phyloP scores from a whole-genome alignment of 1,140 invertebrate genomes.

The Artemia franciscana region DNA sequence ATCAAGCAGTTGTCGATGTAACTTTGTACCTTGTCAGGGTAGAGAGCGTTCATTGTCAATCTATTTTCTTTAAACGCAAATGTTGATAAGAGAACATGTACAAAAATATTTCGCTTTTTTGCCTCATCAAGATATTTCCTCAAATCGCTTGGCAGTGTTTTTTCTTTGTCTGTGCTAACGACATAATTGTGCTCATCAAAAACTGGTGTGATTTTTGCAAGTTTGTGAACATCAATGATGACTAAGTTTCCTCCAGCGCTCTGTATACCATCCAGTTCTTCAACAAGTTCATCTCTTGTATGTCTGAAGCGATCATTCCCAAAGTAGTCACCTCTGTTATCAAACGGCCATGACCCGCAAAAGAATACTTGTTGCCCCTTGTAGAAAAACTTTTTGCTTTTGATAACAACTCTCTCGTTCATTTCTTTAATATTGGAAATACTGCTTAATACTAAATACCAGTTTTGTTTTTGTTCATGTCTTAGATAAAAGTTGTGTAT shows the following conservation, averaged over 20 bases:
- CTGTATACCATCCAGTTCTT: not conserved
- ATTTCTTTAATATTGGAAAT: too few species aligned
- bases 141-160: slow-evolving; percentile 12
- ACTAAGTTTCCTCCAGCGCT: not conserved
- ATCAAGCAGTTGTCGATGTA: slow-evolving; percentile 10
- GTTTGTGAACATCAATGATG: not conserved
- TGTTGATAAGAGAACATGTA: slow-evolving; percentile 21
- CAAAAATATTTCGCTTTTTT: slow-evolving; percentile 17
- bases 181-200: slow-evolving; percentile 13
- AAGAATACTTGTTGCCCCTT: not conserved
- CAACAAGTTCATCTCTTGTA: not conserved
- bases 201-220: slow-evolving; percentile 16
- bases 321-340: not conserved
- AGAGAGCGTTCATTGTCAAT: not conserved
- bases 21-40: not conserved
- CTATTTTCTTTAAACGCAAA: slow-evolving; percentile 17
- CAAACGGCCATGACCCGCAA: not conserved
- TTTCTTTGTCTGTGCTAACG: slow-evolving; percentile 8
- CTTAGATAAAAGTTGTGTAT: too few species aligned
- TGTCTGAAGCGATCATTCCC: not conserved
- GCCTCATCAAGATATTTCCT: slow-evolving; percentile 13
- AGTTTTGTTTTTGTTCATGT: too few species aligned
- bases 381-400: not conserved
- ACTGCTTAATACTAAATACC: too few species aligned
- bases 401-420: not conserved